Evolutionary conservation across 2,797 vertebrate genomes (phyloP), one percentile per base, ranked within the genome.

Genomic region (Sebastes hubbsi): DNA sequence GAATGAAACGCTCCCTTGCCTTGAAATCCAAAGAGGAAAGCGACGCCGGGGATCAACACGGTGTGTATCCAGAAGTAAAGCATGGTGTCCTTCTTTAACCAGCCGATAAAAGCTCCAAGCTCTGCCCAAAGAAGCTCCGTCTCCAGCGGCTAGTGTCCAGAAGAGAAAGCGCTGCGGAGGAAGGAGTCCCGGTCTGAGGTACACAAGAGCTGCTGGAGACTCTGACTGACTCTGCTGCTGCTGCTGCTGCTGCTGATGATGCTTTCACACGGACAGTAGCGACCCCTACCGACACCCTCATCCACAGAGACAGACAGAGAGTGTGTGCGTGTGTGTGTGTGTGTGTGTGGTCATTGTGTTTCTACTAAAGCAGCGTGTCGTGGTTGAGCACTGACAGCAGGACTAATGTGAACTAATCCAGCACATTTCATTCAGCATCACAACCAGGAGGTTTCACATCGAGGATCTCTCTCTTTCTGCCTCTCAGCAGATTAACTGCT

Each of bases 11-110:
- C 55, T 0, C 80, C 72, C 91, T 94, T 93, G 88, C 93, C 93
- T 93, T 94, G 91, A 84, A 93, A 94, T 92, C 88, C 93, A 74
- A 93, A 87, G 83, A 93, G 78, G 81, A 93, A 74, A 49, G 77
- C 85, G 83, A 88, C 80, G 62, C 54, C 89, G 79, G 88, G 85
- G 88, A 94, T 87, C 92, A 89, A 94, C 60, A 88, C 75, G 67
- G 82, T 86, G 87, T 89, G 85, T 85, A 91, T 91, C 89, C 91
- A 94, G 88, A 92, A 88, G 88, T 89, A 88, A 86, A 77, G 73
- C 93, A 94, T 94, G 91, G 59, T 79, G 75, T 87, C 84, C 86
- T 42, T 42, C 38, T 72, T 56, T 18, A 25, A 64, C 16, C 52
- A 30, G 78, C 12, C 20, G 68, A 61, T 42, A 56, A 72, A 85